Conservation (phyloP, 92 coral and sea anemone genomes). For the Micromussa lordhowensis region DNA sequence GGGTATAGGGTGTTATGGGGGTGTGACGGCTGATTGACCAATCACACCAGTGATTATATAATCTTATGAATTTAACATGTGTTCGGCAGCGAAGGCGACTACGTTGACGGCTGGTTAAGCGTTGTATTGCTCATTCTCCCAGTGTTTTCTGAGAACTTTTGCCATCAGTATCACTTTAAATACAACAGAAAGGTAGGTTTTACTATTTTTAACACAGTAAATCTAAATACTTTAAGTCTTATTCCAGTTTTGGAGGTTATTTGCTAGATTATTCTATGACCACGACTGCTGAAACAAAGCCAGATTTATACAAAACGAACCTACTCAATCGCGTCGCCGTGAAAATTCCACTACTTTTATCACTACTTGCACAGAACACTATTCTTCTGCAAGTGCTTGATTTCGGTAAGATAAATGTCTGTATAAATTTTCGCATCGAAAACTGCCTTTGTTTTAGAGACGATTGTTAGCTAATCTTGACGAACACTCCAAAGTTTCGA, state of each 20-base stretch:
- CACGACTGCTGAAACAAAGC: not conserved
- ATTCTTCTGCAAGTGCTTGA: not conserved
- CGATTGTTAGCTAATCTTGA: not conserved
- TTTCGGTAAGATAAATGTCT: not conserved
- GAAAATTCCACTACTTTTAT: not conserved
- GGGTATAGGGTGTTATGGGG: constrained; percentile 11
- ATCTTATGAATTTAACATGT: not conserved
- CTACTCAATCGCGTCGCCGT: not conserved
- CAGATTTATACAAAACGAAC: not conserved
- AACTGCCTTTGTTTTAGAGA: not conserved
- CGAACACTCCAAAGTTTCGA: not conserved
- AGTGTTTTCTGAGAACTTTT: not conserved
- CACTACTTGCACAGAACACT: not conserved
- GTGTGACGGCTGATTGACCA: constrained; percentile 42
- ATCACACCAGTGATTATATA: constrained; percentile 1
- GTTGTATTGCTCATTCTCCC: not conserved
- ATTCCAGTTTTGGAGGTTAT: not conserved
- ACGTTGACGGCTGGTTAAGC: not conserved
- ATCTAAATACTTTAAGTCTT: not conserved
- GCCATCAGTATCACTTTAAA: not conserved
- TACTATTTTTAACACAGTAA: not conserved
- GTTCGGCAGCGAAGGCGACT: not conserved
- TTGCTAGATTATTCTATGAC: not conserved
- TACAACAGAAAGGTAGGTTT: not conserved
- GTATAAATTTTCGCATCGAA: not conserved